Base-by-base conservation (phyloP, 1,140 invertebrate species). In the Chionoecetes opilio region DNA sequence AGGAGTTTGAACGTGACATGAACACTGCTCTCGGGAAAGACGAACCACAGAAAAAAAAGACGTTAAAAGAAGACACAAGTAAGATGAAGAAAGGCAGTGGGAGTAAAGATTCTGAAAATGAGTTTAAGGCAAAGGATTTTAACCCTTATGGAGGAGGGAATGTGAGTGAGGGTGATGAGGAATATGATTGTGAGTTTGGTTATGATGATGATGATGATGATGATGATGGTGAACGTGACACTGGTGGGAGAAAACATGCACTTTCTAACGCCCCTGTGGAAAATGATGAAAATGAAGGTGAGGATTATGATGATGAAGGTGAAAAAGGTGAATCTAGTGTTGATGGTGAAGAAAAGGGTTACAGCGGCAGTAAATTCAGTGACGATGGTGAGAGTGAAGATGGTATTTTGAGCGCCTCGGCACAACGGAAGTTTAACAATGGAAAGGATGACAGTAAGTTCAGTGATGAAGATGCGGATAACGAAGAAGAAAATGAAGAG, bases 1-100 rank as follows among this genome's bases (percentile, higher is more conserved):
- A 85, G 21, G 92, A 93, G n/a, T 93, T 86, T 93, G 92, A 93
- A 14, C 46, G 32, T 17, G 84, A 93, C 11, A 93, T 93, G 92
- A 38, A 29, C 0, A 34, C 32, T 34, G 89, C 38, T 35, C 31
- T 91, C 0, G 84, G 84, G 9, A 17, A 86, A 26, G n/a, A n/a
- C n/a, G n/a, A n/a, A n/a, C n/a, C n/a, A n/a, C n/a, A n/a, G n/a
- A n/a, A n/a, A n/a, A n/a, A n/a, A n/a, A n/a, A n/a, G 46, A 53
- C 21, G 2, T 53, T 2, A 53, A 11, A 75, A 32, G 89, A 91
- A 31, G 46, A n/a, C n/a, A n/a, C n/a, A n/a, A 17, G 91, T 9
- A 92, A 82, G 38, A 32, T 82, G 34, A 92, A 37, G 53, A 75
- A 91, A 32, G 34, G 21, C 21, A 29, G 26, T 26, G 75, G n/a